Evolutionary conservation across 2,888 invertebrate genomes (phyloP).

Genomic region (Bimastos eiseni): DNA sequence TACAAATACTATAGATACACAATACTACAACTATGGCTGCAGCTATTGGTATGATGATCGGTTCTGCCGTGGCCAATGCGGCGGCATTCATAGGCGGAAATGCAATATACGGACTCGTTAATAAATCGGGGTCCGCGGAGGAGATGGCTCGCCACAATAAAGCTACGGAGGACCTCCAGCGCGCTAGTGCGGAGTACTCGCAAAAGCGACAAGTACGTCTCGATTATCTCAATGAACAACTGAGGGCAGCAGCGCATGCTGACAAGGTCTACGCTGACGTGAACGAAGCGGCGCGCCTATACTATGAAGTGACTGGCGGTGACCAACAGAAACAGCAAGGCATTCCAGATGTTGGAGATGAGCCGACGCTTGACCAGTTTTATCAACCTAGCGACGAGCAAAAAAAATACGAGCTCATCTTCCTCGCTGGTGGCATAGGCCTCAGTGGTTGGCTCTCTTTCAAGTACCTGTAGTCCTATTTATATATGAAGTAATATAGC

Average conservation of each 20-base stretch:
- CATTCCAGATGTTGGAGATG: background rate
- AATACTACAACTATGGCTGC: conserved; percentile 19
- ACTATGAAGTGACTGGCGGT: background rate
- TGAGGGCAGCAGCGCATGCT: background rate
- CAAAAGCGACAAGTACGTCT: background rate
- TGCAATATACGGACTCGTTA: background rate
- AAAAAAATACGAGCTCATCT: conserved; percentile 29
- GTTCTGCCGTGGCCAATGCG: background rate
- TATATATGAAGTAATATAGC: background rate
- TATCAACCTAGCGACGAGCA: conserved; percentile 17
- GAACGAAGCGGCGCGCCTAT: background rate
- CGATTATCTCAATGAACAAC: background rate
- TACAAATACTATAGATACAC: background rate
- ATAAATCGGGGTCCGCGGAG: background rate
- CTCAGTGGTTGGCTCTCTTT: conserved; percentile 17
- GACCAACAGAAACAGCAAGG: background rate
- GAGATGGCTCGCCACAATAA: conserved; percentile 13
- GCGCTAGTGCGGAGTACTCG: background rate
- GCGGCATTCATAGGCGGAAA: background rate
- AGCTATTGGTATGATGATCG: background rate
- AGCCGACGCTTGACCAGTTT: conserved; percentile 19
- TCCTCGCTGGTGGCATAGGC: conserved; percentile 22
- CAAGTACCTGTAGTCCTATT: background rate
- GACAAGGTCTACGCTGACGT: background rate
- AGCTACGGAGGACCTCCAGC: conserved; percentile 17